Base-by-base conservation (phyloP, 2,888 invertebrate genomes). In the Drymonia ruficornis region DNA sequence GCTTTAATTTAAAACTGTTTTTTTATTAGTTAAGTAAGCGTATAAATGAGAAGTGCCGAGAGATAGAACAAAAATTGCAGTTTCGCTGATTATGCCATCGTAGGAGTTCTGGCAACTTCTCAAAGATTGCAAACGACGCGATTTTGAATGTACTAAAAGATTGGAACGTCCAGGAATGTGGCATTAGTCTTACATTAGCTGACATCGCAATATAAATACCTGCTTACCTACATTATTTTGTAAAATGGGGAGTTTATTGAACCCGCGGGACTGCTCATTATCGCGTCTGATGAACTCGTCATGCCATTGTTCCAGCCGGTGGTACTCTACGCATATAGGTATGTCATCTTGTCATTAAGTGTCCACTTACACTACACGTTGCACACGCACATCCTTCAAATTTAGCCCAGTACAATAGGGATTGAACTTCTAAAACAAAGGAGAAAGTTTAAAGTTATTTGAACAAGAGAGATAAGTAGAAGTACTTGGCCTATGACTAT, bases 191-290 rank as follows among this genome's bases (percentile, higher is more conserved):
- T 76, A 80, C 78, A 76, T 64, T 76, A 83, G 84, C 81, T 76
- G 80, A 76, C 76, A 76, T 76, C 73, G 78, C 76, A 74, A 75
- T 83, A 73, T 80, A 36, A 13, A 36, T 36, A 36, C 31, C 31
- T 31, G n/a, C n/a, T 9, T 42, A 42, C 16, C n/a, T 15, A 83
- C 68, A 80, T 80, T 80, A 85, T 84, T 88, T 87, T 82, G 86
- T 86, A 78, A 85, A 90, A 87, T 83, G 71, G 81, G 76, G 74
- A 86, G 91, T 90, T 90, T 88, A 78, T 90, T 91, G 91, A 91
- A 89, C 91, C 85, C 84, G 79, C 80, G 84, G 87, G 88, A 86
- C 86, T 81, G 84, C 85, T 88, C 85, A 91, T 91, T 90, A 90
- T 89, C 86, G 85, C 83, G 88, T 84, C 76, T 89, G 86, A 88